Percentiles rank a stretch among this genome's conserved stretches.
phyloP scores from a whole-genome alignment of 2,113 vertebrate species.

The Rissa tridactyla region DNA sequence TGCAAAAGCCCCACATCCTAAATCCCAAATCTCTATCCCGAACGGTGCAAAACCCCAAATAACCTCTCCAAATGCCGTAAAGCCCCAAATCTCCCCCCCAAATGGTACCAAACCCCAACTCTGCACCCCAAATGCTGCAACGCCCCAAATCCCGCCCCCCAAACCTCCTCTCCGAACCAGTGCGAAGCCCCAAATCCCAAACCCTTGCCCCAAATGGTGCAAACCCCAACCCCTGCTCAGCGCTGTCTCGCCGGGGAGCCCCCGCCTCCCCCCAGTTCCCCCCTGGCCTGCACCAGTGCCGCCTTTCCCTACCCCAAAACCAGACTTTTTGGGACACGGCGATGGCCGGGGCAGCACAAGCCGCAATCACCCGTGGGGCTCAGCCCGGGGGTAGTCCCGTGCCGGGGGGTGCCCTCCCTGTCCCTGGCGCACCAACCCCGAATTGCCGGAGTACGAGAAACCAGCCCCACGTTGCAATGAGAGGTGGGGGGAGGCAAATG shows the following conservation, averaged over 20 bases:
- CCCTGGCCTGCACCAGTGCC: neutral
- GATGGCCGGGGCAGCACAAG: neutral
- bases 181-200: neutral
- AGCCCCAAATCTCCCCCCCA: neutral
- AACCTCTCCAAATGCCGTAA: neutral
- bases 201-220: neutral
- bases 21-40: neutral
- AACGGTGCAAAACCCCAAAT: neutral
- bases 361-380: neutral
- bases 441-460: no score
- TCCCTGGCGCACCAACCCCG: neutral
- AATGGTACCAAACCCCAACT: neutral
- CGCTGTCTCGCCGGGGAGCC: neutral
- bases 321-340: neutral
- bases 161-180: neutral
- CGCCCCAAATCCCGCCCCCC: neutral
- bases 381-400: neutral
- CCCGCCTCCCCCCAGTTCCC: neutral
- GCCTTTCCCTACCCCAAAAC: neutral
- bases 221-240: neutral
- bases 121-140: neutral
- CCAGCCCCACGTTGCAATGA: rapidly evolving
- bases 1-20: neutral
- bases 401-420: neutral
- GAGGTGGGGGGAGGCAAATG: neutral